These are phyloP conservation scores for Drosophila pseudotalamancana DNA, from an alignment of 2,888 invertebrate species.

Conservation along the genomic window DNA sequence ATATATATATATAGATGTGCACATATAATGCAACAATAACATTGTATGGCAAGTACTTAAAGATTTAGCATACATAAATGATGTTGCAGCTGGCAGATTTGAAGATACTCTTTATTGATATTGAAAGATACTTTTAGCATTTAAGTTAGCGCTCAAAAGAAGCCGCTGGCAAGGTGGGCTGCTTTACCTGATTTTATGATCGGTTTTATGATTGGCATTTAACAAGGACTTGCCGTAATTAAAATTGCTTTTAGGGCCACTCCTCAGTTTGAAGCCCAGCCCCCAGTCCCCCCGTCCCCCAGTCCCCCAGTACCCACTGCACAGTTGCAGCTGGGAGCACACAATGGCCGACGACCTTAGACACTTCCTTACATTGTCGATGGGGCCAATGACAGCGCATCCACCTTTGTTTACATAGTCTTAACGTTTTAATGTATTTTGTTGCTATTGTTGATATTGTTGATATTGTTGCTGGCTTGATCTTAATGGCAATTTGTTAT, in stretches of 20 bases:
- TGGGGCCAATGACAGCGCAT: conserved; percentile 47
- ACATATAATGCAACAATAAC: background rate
- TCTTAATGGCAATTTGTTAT: conserved; percentile 27
- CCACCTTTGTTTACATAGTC: conserved; percentile 54
- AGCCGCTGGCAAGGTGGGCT: conserved; percentile 9
- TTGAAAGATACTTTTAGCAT: background rate
- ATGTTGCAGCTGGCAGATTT: background rate
- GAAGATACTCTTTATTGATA: background rate
- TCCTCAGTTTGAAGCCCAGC: conserved; percentile 34
- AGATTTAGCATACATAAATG: conserved; percentile 7
- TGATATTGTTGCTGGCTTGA: conserved; percentile 7
- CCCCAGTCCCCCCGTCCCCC: too few species aligned
- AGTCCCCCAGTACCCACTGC: background rate
- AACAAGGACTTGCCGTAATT: conserved; percentile 44
- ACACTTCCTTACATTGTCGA: conserved; percentile 72
- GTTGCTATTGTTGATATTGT: conserved; percentile 13
- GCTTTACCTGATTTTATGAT: conserved; percentile 34
- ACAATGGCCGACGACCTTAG: conserved; percentile 61
- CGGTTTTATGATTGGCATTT: conserved; percentile 46
- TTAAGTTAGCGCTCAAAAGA: too few species aligned
- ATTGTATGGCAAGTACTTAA: conserved; percentile 6
- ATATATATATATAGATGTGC: background rate
- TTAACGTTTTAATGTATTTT: background rate
- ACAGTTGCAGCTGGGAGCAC: conserved; percentile 19
- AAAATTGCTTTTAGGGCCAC: conserved; percentile 36